These are phyloP conservation scores for Quiscalus mexicanus DNA, from an alignment of 2,113 vertebrate genomes.

Conservation along the genomic window DNA sequence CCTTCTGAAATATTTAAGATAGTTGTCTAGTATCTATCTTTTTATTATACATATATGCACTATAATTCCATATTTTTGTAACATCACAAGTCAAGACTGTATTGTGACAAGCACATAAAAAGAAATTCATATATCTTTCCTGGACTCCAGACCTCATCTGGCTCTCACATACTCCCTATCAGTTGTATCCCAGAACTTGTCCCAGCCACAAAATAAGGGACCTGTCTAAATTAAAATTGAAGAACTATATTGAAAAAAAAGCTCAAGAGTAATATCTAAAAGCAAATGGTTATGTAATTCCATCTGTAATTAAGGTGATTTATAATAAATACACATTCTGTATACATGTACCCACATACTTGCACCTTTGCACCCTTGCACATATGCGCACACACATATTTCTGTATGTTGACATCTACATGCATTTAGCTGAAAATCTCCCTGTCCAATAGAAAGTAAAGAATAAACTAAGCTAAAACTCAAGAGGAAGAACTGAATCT, in stretches of 20 bases:
- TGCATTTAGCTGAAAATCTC: neutral
- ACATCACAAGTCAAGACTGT: neutral
- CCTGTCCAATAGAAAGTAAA: neutral
- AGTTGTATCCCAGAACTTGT: neutral
- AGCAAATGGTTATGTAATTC: neutral
- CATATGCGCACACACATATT: neutral
- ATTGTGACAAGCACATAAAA: neutral
- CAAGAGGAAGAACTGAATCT: neutral
- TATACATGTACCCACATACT: neutral
- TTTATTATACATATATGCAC: neutral
- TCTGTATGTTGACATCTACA: neutral
- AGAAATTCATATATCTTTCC: neutral
- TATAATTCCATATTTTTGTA: neutral
- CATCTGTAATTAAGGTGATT: neutral
- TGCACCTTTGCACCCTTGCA: rapidly evolving
- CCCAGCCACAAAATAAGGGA: neutral
- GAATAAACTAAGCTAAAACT: neutral
- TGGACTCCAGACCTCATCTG: neutral
- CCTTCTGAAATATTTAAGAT: neutral
- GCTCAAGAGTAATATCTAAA: neutral
- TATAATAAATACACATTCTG: neutral
- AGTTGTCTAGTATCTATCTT: neutral
- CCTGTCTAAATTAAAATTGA: neutral
- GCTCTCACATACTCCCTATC: neutral
- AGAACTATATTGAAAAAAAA: neutral